A percentile compares a stretch with the other conserved stretches of the same genome.
phyloP scores from a whole-genome alignment of 2,888 invertebrate species.

The Yponomeuta plumbellus region DNA sequence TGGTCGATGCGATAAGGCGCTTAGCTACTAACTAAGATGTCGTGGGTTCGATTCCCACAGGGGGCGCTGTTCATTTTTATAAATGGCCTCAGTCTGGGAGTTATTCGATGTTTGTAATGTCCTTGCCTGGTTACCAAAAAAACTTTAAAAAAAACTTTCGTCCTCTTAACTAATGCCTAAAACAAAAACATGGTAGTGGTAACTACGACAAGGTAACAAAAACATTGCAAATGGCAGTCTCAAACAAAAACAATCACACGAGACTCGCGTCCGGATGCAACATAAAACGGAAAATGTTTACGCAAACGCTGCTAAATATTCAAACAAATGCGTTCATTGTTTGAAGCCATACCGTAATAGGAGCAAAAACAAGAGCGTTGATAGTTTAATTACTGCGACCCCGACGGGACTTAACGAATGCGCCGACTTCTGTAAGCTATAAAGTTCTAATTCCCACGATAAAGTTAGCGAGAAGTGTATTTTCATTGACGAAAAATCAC shows the following conservation, averaged over 20 bases:
- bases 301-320: not conserved
- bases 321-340: not conserved
- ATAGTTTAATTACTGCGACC: conserved; percentile 3
- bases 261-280: not conserved
- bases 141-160: too few species aligned
- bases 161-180: too few species aligned
- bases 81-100: too few species aligned
- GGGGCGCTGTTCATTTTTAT: too few species aligned
- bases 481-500: not conserved
- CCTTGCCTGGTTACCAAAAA: too few species aligned
- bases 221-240: not conserved
- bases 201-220: not conserved
- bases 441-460: conserved; percentile 9
- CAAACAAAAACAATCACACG: not conserved
- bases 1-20: too few species aligned
- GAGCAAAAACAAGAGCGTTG: not conserved
- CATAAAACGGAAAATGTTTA: not conserved
- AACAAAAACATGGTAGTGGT: not conserved
- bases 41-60: too few species aligned
- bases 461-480: not conserved
- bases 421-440: conserved; percentile 1
- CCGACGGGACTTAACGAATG: not conserved
- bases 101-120: too few species aligned
- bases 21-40: too few species aligned
- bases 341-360: not conserved